Base-by-base conservation (phyloP, 2,113 vertebrate genomes). In the Oryzias melastigma region DNA sequence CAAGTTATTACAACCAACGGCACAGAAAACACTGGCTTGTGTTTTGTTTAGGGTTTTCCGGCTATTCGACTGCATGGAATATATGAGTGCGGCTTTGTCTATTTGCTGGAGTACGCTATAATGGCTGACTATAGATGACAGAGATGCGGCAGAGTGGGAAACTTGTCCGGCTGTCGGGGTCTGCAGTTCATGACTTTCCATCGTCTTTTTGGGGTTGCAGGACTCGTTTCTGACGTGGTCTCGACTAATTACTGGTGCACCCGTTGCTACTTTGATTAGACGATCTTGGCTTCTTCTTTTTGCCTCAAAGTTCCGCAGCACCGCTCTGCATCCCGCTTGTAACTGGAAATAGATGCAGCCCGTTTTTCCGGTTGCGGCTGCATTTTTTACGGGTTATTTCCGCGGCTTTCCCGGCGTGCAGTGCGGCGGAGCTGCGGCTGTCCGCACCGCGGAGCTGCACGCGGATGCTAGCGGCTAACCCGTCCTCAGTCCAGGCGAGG, bases 121-220 rank as follows among this genome's bases (percentile, higher is more conserved):
- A 88, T 84, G 88, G 84, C 81, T 87, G 81, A 75, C 83, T 63
- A 48, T 58, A 27, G n/a, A 14, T 84, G 77, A 77, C 75, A 71
- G 62, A 71, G 65, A 64, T 65, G 71, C 56, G 22, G 73, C 49
- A 60, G 14, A 27, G 5, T 2, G 8, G 40, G 41, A 27, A 54
- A 59, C 20, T 50, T 53, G 19, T 58, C 60, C 54, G 53, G 27
- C 20, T 12, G 45, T 49, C 59, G 51, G 6, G 51, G 52, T 3
- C 52, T 17, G 41, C 35, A 40, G 29, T 65, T 50, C 62, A 16
- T 22, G 64, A 67, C 24, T 65, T 74, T 52, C 63, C 66, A 52
- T 54, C 66, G 69, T 71, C 68, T 35, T 35, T n/a, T 8, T 35
- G 35, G 8, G 8, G 62, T 61, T 74, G 65, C 58, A 75, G 35